Base-by-base conservation (phyloP, 2,113 vertebrate species). In the Pygathrix nemaeus region DNA sequence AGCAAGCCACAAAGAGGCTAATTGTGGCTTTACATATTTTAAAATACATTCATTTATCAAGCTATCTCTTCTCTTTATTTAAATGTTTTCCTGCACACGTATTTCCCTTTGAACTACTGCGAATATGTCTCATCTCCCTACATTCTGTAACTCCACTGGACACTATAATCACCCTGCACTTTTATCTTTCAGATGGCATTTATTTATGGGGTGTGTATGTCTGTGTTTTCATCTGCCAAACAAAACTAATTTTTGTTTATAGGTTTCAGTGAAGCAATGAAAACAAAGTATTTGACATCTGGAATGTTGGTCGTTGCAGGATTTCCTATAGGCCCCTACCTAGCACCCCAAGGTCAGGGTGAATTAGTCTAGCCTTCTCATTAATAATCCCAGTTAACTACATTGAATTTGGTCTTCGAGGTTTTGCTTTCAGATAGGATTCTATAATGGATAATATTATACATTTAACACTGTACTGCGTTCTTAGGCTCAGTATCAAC, bases 111-210 rank as follows among this genome's bases (percentile, higher is more conserved):
- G 91, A 97, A 86, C 57, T 97, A 14, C 86, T 66, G 70, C 84
- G 57, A 91, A 68, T 76, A 35, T 93, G 89, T 61, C 64, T 90
- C 27, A 73, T 91, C 81, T 86, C 81, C 45, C 86, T 90, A 52
- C 76, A 55, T 93, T 96, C 64, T 81, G 1, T 85, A 78, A 80
- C 90, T 94, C 61, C 61, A 40, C 21, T 93, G 96, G 92, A 78
- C 76, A 86, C 66, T 79, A 14, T 83, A 88, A 86, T 91, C 72
- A 88, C 48, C 52, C 57, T 90, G 48, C 0, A 16, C 81, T 80
- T 97, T 98, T 96, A 92, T 98, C 84, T 96, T 96, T 97, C 86
- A 91, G 73, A 90, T 88, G 78, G 81, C 48, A 72, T 93, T 96
- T 90, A 66, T 93, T 95, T 96, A 94, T 83, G 90, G 90, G 35